phyloP scores from a whole-genome alignment of 2,888 invertebrate genomes.

The Eristalinus sepulchralis region DNA sequence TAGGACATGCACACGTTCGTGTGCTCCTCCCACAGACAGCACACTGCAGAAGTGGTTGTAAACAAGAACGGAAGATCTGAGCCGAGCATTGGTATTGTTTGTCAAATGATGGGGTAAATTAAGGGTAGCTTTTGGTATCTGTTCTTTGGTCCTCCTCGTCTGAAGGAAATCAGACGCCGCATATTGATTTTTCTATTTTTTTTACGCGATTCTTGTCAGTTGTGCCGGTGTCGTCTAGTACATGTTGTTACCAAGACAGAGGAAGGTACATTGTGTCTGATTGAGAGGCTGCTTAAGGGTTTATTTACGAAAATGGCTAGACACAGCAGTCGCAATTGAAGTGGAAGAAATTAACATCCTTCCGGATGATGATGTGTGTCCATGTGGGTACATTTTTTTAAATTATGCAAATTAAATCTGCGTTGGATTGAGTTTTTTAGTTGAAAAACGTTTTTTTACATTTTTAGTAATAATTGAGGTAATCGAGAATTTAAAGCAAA shows the following conservation, averaged over 20 bases:
- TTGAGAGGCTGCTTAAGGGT: background rate
- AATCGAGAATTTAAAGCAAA: too few relatives aligned
- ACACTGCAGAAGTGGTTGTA: background rate
- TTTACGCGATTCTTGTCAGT: background rate
- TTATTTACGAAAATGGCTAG: slow-evolving; percentile 3
- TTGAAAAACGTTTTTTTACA: too few relatives aligned
- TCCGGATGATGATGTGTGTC: background rate
- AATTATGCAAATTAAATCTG: background rate
- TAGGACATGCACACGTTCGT: background rate
- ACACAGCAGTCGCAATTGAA: background rate
- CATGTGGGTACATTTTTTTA: too few relatives aligned
- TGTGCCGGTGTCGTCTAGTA: background rate
- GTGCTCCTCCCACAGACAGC: background rate
- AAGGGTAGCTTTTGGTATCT: slow-evolving; percentile 30
- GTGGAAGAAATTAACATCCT: background rate
- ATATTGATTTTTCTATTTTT: slow-evolving; percentile 30
- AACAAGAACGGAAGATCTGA: background rate
- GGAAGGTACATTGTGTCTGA: background rate
- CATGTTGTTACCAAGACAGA: background rate
- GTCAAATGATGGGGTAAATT: background rate
- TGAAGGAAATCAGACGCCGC: slow-evolving; percentile 30
- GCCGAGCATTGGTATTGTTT: background rate
- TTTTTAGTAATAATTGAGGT: too few relatives aligned
- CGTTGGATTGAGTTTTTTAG: too few relatives aligned
- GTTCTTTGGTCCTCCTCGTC: background rate